phyloP scores from a whole-genome alignment of 2,113 vertebrate species.

The Albula glossodonta region DNA sequence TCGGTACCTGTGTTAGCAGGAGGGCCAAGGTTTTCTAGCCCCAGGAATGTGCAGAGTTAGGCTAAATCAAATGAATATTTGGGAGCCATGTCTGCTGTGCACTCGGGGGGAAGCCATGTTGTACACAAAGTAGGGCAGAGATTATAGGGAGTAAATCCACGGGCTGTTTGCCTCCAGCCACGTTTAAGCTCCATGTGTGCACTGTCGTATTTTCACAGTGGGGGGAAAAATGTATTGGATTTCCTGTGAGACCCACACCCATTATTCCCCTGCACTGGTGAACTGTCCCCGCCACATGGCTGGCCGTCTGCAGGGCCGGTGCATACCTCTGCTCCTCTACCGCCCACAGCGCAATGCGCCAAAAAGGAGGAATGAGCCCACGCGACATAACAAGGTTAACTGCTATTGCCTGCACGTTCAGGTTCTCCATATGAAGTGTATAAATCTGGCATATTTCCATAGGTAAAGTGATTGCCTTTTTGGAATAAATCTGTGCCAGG shows the following conservation, averaged over 20 bases:
- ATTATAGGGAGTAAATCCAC: conserved; percentile 18
- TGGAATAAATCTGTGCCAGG: neutral
- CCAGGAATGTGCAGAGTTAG: conserved; percentile 7
- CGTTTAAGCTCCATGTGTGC: conserved; percentile 6
- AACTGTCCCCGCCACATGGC: neutral
- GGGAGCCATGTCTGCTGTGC: neutral
- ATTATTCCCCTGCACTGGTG: neutral
- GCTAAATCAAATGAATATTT: neutral
- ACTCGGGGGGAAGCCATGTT: conserved; percentile 10
- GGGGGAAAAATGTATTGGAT: neutral
- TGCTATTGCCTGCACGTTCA: neutral
- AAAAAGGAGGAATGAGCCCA: neutral
- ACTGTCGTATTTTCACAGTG: neutral
- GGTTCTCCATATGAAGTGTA: neutral
- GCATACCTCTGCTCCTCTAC: neutral
- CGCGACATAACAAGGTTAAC: neutral
- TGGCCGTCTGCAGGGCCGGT: neutral
- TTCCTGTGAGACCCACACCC: neutral
- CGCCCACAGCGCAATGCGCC: neutral
- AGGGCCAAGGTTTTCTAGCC: neutral
- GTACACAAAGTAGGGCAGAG: conserved; percentile 25
- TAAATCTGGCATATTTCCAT: neutral
- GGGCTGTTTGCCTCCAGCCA: neutral
- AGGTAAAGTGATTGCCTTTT: neutral
- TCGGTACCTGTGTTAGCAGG: neutral